Evolutionary conservation across 1,140 invertebrate species (phyloP), one percentile per base, ranked within the genome.

Genomic region (Caligus rogercresseyi): DNA sequence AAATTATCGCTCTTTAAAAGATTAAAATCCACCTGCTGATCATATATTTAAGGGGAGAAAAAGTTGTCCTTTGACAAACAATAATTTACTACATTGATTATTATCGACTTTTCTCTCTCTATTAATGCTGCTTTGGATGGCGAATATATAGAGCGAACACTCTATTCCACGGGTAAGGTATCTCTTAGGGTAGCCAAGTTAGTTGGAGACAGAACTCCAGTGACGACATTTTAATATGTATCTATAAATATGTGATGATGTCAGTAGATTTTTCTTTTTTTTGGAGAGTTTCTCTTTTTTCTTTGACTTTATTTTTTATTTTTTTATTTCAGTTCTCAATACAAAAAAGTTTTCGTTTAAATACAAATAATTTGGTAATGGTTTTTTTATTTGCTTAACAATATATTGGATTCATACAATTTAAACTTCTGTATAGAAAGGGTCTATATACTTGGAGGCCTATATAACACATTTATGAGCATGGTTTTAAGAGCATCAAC

Each of bases 91-190:
- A 11, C 31, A 43, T 43, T 11, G n/a, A 43, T 43, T 43, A n/a
- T 43, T 43, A n/a, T n/a, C n/a, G n/a, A n/a, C n/a, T 43, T 43
- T 43, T 43, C 31, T 43, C 31, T 43, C n/a, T 11, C 31, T 43
- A 7, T 43, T 11, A 7, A 43, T 43, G 31, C 31, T n/a, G 31
- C 31, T 43, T 43, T 7, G 7, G n/a, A 43, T 11, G 7, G n/a
- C 54, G 15, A n/a, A 20, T n/a, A 21, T 25, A 25, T n/a, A 60
- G 57, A 60, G 57, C 24, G 57, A 60, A 43, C 26, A 60, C 26
- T 60, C 57, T 24, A 60, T 60, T 25, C 57, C 57, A 60, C 15
- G 57, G 26, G 57, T 60, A 60, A 21, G 57, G 26, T 7, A 7
- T 11, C 16, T 54, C 21, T 54, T 54, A 54, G 7, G n/a, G n/a